A percentile compares a stretch with the other conserved stretches of the same genome.
Evolutionary conservation across 2,113 vertebrate genomes (phyloP).

Genomic region (Sinocyclocheilus anophthalmus): DNA sequence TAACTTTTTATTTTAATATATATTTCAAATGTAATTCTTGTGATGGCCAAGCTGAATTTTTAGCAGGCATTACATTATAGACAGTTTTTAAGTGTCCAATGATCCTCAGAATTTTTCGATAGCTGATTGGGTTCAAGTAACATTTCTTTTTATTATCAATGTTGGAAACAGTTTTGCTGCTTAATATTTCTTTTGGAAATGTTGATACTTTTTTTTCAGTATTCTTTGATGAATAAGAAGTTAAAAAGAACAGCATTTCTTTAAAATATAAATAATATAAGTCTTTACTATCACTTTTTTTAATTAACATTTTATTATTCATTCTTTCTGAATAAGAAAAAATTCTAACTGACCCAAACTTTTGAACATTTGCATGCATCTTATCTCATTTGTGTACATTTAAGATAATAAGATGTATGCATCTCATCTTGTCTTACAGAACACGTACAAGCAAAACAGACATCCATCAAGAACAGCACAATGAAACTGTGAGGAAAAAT

Average conservation of each 20-base stretch:
- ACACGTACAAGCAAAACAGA: slow-evolving; percentile 66
- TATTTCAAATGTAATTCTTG: neutral
- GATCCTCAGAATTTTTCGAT: neutral
- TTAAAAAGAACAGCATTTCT: too few relatives aligned
- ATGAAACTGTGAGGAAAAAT: slow-evolving; percentile 58
- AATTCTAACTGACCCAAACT: neutral
- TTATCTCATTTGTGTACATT: neutral
- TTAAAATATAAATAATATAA: too few relatives aligned
- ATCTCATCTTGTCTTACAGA: slow-evolving; percentile 58
- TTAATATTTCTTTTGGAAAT: too few relatives aligned
- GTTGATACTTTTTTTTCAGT: too few relatives aligned
- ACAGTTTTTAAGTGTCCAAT: neutral
- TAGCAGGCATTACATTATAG: neutral
- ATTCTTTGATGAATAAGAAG: neutral
- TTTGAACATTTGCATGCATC: neutral
- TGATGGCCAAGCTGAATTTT: neutral
- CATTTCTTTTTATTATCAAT: neutral
- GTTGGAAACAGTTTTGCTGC: neutral
- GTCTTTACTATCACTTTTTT: too few relatives aligned
- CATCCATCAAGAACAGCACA: slow-evolving; percentile 54
- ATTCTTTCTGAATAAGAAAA: too few relatives aligned
- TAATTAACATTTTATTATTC: too few relatives aligned
- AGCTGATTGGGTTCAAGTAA: neutral
- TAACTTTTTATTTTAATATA: too few relatives aligned
- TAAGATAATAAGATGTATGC: neutral